phyloP scores from a whole-genome alignment of 2,888 invertebrate species.

The Antitype chi region DNA sequence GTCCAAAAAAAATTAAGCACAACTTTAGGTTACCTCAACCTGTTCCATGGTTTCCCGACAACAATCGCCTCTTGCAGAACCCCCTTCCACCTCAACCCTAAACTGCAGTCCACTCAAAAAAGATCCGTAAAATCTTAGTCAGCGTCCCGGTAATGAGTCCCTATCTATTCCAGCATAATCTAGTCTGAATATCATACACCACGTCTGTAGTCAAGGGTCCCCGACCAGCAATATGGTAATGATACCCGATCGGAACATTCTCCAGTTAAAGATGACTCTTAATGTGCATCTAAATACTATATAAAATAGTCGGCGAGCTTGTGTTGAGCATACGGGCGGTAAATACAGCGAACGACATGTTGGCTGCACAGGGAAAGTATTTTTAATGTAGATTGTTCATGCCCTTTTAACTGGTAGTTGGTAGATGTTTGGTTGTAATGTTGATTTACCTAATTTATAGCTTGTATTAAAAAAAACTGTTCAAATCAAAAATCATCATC shows the following conservation, averaged over 20 bases:
- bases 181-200: constrained; percentile 76
- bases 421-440: too few species aligned
- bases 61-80: not conserved
- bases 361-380: not conserved
- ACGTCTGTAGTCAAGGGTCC: constrained; percentile 79
- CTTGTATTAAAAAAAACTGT: not conserved
- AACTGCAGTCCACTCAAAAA: constrained; percentile 56
- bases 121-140: constrained; percentile 69
- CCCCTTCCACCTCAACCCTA: constrained; percentile 7
- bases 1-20: not conserved
- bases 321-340: constrained; percentile 68
- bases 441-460: not conserved
- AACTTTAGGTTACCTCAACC: not conserved
- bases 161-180: constrained; percentile 82
- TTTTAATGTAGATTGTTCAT: not conserved
- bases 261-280: constrained; percentile 85
- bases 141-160: constrained; percentile 80
- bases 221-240: constrained; percentile 86
- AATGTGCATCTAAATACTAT: constrained; percentile 87
- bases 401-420: not conserved
- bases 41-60: not conserved
- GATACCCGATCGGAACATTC: constrained; percentile 85
- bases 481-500: too few species aligned
- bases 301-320: constrained; percentile 79
- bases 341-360: constrained; percentile 32